These are phyloP conservation scores for Helicoverpa zea DNA, from an alignment of 1,140 invertebrate genomes.

Conservation along the genomic window DNA sequence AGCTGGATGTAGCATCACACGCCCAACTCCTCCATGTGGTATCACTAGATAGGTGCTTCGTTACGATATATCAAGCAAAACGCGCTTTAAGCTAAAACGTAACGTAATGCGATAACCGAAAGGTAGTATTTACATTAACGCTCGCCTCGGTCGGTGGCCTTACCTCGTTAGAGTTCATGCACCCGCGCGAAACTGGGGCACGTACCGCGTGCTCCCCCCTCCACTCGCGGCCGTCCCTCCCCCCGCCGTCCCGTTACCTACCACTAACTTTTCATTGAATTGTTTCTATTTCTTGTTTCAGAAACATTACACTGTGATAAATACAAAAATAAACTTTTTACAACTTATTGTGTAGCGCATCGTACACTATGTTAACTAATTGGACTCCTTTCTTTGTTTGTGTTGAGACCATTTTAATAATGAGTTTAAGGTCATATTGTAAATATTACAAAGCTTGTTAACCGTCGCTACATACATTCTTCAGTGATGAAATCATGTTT, in stretches of 20 bases:
- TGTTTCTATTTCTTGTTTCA: constrained; percentile 60
- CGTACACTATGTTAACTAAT: constrained; percentile 13
- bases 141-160: constrained; percentile 82
- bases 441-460: constrained; percentile 42
- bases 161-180: constrained; percentile 86
- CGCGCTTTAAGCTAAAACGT: constrained; percentile 57
- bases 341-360: too few species aligned
- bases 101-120: constrained; percentile 58
- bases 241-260: constrained; percentile 78
- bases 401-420: constrained; percentile 33
- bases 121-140: constrained; percentile 65
- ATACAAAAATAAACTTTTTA: constrained; percentile 20
- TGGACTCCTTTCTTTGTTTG: constrained; percentile 44
- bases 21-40: constrained; percentile 76
- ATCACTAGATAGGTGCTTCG: constrained; percentile 78
- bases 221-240: constrained; percentile 65
- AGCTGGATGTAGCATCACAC: constrained; percentile 82
- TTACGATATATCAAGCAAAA: constrained; percentile 76
- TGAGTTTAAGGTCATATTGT: constrained; percentile 52
- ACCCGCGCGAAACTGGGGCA: constrained; percentile 85
- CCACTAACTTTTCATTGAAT: constrained; percentile 82
- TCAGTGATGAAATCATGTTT: constrained; percentile 38
- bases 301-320: constrained; percentile 37
- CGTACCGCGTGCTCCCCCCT: constrained; percentile 80
- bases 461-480: constrained; percentile 45